Evolutionary conservation across 2,888 invertebrate genomes (phyloP), one percentile per base, ranked within the genome.

Genomic region (Carabus problematicus): DNA sequence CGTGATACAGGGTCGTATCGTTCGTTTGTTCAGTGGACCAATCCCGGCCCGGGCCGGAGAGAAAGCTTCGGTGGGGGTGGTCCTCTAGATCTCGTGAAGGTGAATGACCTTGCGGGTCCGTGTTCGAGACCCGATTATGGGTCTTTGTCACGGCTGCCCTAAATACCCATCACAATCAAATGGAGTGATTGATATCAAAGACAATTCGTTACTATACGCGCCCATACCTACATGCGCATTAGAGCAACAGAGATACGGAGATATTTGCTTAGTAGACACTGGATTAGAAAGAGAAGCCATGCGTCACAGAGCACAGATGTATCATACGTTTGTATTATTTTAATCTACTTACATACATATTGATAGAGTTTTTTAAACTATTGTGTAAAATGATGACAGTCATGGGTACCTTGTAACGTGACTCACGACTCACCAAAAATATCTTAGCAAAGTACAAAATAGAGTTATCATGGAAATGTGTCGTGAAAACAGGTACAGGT

Each of bases 51-150:
- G 12, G 9, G 0, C 19, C 60, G n/a, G 9, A 45, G 29, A 45
- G 60, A 60, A 60, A 45, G 60, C 60, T 60, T 60, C 42, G 43
- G 43, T 42, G 42, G 45, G 60, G 60, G 60, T 42, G 42, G 52
- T 16, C 29, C 29, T 29, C 59, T 56, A 29, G 12, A 4, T 11
- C 39, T 40, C 42, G 12, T 16, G 41, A 18, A 59, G 59, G 59
- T 59, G 59, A 59, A 59, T 16, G 42, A 59, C 42, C 59, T 59
- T 18, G 41, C n/a, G 18, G 60, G 19, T 43, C 45, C 42, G 60
- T 60, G 16, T 45, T 45, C 19, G 18, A 60, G 45, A 60, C 45
- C 45, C 18, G 60, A 18, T 60, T 45, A 60, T 60, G 19, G 42
- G 45, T n/a, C 19, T 60, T 14, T 60, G 45, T 60, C 45, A 52